These are phyloP conservation scores for Pomatostomus ruficeps DNA, from an alignment of 2,113 vertebrate genomes.

Conservation along the genomic window DNA sequence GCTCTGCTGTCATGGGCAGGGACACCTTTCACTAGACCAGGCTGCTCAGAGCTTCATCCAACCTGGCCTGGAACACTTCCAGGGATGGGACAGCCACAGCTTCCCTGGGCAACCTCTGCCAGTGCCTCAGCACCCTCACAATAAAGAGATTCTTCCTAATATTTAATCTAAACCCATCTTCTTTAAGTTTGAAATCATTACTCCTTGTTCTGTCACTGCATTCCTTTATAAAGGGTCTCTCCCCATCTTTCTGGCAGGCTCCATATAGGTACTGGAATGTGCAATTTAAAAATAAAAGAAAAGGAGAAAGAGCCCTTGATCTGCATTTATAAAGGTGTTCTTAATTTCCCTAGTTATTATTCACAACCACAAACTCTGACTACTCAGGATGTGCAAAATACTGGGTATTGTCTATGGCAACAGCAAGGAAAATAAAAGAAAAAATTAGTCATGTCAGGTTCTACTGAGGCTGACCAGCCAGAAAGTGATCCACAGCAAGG, in stretches of 20 bases:
- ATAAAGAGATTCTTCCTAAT: neutral
- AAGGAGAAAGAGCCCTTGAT: neutral
- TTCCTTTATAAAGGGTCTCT: neutral
- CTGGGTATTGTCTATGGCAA: neutral
- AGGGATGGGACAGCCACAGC: rapidly evolving
- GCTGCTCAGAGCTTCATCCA: neutral
- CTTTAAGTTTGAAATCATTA: neutral
- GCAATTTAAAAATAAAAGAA: neutral
- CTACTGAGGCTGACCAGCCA: neutral
- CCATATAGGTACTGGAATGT: neutral
- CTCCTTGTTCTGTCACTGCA: rapidly evolving
- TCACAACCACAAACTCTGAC: neutral
- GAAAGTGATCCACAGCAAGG: neutral
- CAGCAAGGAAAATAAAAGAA: neutral
- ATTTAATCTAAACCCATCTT: neutral
- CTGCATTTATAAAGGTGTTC: neutral
- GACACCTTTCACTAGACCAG: rapidly evolving
- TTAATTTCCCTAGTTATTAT: neutral
- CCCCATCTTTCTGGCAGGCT: rapidly evolving
- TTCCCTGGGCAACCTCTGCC: neutral
- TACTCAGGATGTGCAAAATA: neutral
- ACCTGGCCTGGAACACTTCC: rapidly evolving
- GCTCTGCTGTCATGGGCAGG: rapidly evolving
- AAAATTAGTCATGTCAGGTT: neutral
- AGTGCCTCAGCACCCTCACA: neutral